phyloP scores from a whole-genome alignment of 2,113 vertebrate genomes.

The Paratilapia polleni region DNA sequence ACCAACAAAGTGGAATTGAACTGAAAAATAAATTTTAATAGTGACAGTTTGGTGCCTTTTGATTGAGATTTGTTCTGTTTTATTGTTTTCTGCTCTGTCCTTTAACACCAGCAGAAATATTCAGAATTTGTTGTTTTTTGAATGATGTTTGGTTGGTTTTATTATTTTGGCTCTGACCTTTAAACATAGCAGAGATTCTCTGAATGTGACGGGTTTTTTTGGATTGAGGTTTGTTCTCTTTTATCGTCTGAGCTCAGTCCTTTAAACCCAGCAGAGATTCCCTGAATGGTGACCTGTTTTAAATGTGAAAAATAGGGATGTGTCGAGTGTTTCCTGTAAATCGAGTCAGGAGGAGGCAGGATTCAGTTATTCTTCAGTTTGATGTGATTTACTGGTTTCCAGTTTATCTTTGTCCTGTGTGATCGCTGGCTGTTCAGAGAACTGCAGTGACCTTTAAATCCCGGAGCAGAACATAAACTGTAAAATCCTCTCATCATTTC shows the following conservation, averaged over 20 bases:
- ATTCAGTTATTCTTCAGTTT: background rate
- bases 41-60: too few relatives aligned
- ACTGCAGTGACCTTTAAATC: background rate
- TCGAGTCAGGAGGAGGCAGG: background rate
- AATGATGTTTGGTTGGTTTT: too few relatives aligned
- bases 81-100: background rate
- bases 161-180: too few relatives aligned
- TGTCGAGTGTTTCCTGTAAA: background rate
- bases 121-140: too few relatives aligned
- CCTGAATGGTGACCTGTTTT: background rate
- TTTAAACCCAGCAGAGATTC: background rate
- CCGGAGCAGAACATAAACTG: too few relatives aligned
- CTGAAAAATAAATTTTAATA: too few relatives aligned
- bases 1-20: too few relatives aligned
- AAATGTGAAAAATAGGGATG: background rate
- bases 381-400: background rate
- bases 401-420: background rate
- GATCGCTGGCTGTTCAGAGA: background rate
- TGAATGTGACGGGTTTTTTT: background rate
- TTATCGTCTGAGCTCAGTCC: too few relatives aligned
- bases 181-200: background rate
- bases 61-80: background rate
- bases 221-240: too few relatives aligned
- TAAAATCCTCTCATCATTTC: background rate
- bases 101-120: too few relatives aligned